Base-by-base conservation (phyloP, 1,140 invertebrate species). In the Zaprionus inermis region DNA sequence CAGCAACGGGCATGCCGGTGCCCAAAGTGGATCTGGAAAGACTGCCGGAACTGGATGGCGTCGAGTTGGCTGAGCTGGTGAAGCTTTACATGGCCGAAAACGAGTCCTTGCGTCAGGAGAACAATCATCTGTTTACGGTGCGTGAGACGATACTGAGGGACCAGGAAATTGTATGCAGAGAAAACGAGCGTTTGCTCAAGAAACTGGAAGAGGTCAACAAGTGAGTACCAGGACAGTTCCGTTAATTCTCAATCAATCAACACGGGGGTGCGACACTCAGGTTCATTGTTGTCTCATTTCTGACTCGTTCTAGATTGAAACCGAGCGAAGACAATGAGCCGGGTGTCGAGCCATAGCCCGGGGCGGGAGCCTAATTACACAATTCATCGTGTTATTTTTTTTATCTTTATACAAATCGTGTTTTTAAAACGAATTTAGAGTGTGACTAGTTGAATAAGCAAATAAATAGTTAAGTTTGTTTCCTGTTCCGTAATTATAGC, bases 171-270 rank as follows among this genome's bases (percentile, higher is more conserved):
- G 95, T 98, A 11, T 97, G 97, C 83, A 93, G 96, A 66, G 97
- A 99, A 91, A 98, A 98, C 89, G 98, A 98, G 92, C 93, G 96
- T 24, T 93, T 99, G 18, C 92, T 97, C 16, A 96, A 96, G 81
- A 97, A 97, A 93, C 92, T 98, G 12, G 97, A 98, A 92, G 96
- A 97, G 92, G 95, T 97, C 14, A 97, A 97, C 90, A 95, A 95
- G 96, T 97, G 93, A 95, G 95, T 95, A 67, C 14, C 34, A 32
- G 36, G 16, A 49, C 14, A 16, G 44, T 22, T 49, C 9, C 16
- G 4, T 22, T 18, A 44, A 44, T 44, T n/a, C 51, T 56, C 57
- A 34, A 54, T 34, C 36, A 7, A n/a, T n/a, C 38, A 16, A 9
- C n/a, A 44, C 24, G 49, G 20, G 51, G 69, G 58, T 60, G 44